phyloP scores from a whole-genome alignment of 2,113 vertebrate genomes.

The Pteropus alecto region DNA sequence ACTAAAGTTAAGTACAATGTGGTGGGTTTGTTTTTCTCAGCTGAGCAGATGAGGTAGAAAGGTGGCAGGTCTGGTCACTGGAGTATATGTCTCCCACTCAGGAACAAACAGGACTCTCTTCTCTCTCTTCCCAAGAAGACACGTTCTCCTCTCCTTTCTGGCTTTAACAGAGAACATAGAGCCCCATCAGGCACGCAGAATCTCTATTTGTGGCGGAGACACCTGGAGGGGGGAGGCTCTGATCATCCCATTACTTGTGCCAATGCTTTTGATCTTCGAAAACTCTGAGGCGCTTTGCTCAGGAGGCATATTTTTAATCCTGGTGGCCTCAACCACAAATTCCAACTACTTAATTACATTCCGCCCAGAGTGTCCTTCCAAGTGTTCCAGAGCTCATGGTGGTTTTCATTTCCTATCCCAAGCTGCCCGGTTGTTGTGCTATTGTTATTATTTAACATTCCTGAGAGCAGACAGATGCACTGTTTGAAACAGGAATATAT shows the following conservation, averaged over 20 bases:
- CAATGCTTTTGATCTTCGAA: constrained; percentile 34
- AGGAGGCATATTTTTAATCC: constrained; percentile 53
- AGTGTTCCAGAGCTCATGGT: constrained; percentile 49
- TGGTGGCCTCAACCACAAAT: constrained; percentile 69
- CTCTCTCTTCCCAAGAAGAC: not conserved
- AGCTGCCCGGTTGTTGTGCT: constrained; percentile 41
- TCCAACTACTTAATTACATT: constrained; percentile 66
- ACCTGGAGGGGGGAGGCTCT: not conserved
- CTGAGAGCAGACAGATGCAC: constrained; percentile 62
- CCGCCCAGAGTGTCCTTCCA: constrained; percentile 54
- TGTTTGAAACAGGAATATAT: constrained; percentile 52
- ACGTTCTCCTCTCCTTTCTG: not conserved
- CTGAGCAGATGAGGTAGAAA: not conserved
- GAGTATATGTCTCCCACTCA: not conserved
- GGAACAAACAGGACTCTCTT: not conserved
- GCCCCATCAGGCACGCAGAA: not conserved
- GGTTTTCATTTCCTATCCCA: constrained; percentile 71
- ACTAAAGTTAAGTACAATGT: no score
- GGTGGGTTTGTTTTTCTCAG: not conserved
- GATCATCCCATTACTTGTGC: not conserved
- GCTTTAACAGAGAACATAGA: not conserved
- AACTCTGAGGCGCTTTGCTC: constrained; percentile 16
- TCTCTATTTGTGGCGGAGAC: not conserved
- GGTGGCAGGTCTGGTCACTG: not conserved
- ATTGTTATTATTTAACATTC: constrained; percentile 70